A percentile compares a stretch with the other conserved stretches of the same genome.
These are phyloP conservation scores for Vulpes vulpes DNA, from an alignment of 2,113 vertebrate species.

Conservation along the genomic window DNA sequence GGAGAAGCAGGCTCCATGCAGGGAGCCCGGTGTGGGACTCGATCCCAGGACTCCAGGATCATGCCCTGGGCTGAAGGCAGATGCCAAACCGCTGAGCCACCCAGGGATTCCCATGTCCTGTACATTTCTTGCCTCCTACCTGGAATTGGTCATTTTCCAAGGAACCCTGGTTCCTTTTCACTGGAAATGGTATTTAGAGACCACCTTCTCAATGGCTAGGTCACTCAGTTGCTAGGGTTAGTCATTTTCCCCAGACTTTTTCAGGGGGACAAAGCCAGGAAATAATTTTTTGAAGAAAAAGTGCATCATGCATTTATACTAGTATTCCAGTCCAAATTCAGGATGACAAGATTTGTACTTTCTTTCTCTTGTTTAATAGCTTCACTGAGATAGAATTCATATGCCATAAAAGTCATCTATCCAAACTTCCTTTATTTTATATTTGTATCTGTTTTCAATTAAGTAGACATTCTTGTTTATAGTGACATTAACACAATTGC, in stretches of 20 bases:
- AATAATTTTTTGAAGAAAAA: slow-evolving; percentile 32
- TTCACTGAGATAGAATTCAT: slow-evolving; percentile 6
- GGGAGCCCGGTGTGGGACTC: no score
- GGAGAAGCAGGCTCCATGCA: no score
- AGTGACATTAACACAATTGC: background rate
- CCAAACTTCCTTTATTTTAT: slow-evolving; percentile 38
- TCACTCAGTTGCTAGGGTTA: background rate
- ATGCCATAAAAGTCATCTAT: background rate
- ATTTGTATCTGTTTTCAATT: slow-evolving; percentile 10
- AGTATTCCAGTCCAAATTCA: background rate
- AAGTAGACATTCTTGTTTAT: background rate
- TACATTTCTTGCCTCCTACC: background rate
- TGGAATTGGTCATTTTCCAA: background rate
- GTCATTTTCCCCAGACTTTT: background rate
- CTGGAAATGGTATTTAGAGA: background rate
- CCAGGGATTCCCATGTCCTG: background rate
- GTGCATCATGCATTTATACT: background rate
- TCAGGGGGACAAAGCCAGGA: background rate
- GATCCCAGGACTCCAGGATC: no score
- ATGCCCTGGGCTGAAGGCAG: no score
- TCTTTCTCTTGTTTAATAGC: background rate
- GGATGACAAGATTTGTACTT: background rate
- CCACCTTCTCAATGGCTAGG: background rate
- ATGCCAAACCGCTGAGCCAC: no score
- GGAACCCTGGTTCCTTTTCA: background rate